Evolutionary conservation across 2,888 invertebrate species (phyloP), one percentile per base, ranked within the genome.

Genomic region (Trachelus iudaicus): DNA sequence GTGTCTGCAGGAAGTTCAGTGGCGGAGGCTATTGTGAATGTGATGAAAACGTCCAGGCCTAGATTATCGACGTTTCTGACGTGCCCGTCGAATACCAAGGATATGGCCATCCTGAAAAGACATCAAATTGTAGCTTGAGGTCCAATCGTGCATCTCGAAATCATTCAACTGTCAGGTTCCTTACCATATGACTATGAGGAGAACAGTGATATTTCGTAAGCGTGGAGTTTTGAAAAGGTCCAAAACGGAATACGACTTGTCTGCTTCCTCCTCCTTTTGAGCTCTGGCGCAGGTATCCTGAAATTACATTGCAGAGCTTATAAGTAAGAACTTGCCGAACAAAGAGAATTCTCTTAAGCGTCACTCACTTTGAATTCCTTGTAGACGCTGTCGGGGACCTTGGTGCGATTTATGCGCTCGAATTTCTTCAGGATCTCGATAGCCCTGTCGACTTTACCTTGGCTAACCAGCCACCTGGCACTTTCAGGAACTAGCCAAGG

Each of bases 1-100:
- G 97, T 95, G 87, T 97, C 97, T 4, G 97, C 97, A 0, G 97
- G 97, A 75, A 97, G 92, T 88, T 97, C 97, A 0, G 97, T 97
- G 2, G 96, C 95, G 0, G 95, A 95, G 0, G 97, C 97, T 4
- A 97, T 94, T 0, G 97, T 96, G 88, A 97, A 97, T 0, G 97
- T 97, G 78, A 97, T 89, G 90, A 97, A 97, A n/a, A 97, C 94
- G 86, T 97, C 95, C 84, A 97, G 91, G 0, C 97, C 97, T 71
- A 97, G 92, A 13, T 97, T 96, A 0, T 96, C 96, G 0, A 97
- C 97, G 89, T 97, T 97, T 87, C 97, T 93, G 30, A 97, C 97
- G 89, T 98, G 97, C 0, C 97, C 97, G 87, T 97, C 97, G 90
- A 97, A 97, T 1, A 97, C 96, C 87, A 97, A 88, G 0, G 97